Evolutionary conservation across 2,888 invertebrate species (phyloP).

Genomic region (Eupithecia inturbata): DNA sequence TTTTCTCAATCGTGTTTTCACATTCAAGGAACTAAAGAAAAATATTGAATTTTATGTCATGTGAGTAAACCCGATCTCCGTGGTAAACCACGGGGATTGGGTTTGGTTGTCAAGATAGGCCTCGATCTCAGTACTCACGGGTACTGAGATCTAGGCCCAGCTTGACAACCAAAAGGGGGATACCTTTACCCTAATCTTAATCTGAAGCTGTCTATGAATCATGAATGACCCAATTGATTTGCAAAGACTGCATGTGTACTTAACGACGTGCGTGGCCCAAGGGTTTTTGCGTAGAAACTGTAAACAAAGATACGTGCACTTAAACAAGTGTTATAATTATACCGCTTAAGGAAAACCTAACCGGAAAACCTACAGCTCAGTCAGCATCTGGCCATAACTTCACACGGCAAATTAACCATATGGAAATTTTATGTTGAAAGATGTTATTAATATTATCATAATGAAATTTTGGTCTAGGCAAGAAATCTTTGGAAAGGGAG

Average conservation of each 20-base stretch:
- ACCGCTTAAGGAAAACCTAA: neutral
- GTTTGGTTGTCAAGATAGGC: too few relatives aligned
- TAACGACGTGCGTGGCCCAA: neutral
- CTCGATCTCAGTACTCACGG: too few relatives aligned
- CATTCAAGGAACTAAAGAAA: too few relatives aligned
- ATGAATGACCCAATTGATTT: neutral
- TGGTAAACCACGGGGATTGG: too few relatives aligned
- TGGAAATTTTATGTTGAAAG: neutral
- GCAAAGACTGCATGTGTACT: neutral
- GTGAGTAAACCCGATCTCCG: too few relatives aligned
- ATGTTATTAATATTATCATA: conserved; percentile 6
- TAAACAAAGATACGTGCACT: neutral
- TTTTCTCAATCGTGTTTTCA: too few relatives aligned
- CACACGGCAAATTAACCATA: neutral
- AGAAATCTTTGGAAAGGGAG: conserved; percentile 21
- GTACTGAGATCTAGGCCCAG: too few relatives aligned
- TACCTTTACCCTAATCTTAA: neutral
- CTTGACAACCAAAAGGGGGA: too few relatives aligned
- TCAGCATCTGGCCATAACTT: conserved; percentile 1
- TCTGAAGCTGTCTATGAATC: neutral
- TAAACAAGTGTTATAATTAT: neutral
- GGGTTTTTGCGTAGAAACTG: neutral
- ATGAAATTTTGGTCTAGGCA: conserved; percentile 20
- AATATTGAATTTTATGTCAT: too few relatives aligned
- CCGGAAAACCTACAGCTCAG: neutral